These are phyloP conservation scores for Setipinna tenuifilis DNA, from an alignment of 2,797 vertebrate species.

Conservation along the genomic window DNA sequence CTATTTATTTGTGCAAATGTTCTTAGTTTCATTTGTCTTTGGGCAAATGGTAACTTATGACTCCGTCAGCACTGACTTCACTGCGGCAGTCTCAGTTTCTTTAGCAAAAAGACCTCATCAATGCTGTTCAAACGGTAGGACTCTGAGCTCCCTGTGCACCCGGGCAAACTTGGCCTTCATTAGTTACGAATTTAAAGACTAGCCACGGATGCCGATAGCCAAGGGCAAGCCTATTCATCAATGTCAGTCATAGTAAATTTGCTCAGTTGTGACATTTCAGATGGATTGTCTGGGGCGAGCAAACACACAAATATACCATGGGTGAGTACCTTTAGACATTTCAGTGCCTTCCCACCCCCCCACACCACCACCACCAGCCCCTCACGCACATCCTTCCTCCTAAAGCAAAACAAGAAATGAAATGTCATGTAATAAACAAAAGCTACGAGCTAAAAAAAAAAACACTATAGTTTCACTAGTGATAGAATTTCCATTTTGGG, in stretches of 20 bases:
- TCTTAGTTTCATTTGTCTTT: conserved; percentile 26
- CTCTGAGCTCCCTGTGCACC: conserved; percentile 16
- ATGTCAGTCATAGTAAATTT: conserved; percentile 45
- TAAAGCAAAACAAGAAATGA: conserved; percentile 52
- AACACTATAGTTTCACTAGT: conserved; percentile 44
- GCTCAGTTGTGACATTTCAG: conserved; percentile 57
- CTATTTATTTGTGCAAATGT: conserved; percentile 56
- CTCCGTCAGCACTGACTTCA: conserved; percentile 33
- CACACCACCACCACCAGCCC: neutral
- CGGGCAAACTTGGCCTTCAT: conserved; percentile 36
- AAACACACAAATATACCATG: conserved; percentile 52
- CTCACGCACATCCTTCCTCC: neutral
- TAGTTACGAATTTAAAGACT: conserved; percentile 28
- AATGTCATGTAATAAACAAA: conserved; percentile 38
- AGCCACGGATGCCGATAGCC: conserved; percentile 38
- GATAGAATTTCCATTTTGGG: conserved; percentile 55
- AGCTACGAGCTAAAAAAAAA: neutral
- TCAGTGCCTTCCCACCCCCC: neutral
- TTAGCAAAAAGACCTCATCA: conserved; percentile 62
- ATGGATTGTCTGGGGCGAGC: conserved; percentile 39
- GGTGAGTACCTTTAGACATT: conserved; percentile 63
- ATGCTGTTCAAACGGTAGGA: conserved; percentile 45
- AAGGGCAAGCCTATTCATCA: conserved; percentile 45
- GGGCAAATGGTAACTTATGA: conserved; percentile 32
- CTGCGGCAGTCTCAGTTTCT: conserved; percentile 53